phyloP scores from a whole-genome alignment of 2,113 vertebrate species.

The Rallus limicola region DNA sequence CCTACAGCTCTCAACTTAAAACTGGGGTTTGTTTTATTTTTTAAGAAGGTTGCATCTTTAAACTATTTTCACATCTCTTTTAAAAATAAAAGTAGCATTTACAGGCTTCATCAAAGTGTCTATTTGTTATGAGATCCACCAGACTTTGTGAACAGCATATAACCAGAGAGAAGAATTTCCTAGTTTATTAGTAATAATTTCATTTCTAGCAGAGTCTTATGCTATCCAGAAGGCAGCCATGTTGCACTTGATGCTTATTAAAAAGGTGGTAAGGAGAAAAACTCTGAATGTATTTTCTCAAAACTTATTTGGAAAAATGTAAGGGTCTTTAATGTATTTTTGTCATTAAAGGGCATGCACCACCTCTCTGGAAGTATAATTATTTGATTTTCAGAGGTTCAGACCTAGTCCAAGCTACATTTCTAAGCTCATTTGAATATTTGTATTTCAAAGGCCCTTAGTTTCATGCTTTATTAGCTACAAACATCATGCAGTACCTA shows the following conservation, averaged over 20 bases:
- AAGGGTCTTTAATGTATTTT: slow-evolving; percentile 35
- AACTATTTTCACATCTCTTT: background rate
- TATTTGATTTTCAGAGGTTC: slow-evolving; percentile 6
- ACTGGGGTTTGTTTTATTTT: background rate
- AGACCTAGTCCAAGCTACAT: background rate
- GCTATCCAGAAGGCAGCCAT: background rate
- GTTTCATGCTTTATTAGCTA: background rate
- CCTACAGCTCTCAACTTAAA: background rate
- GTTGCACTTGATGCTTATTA: background rate
- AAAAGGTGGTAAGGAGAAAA: background rate
- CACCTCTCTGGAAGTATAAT: background rate
- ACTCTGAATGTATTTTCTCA: background rate
- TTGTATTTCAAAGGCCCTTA: slow-evolving; percentile 10
- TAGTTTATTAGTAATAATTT: slow-evolving; percentile 30
- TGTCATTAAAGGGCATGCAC: background rate
- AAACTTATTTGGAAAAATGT: slow-evolving; percentile 20
- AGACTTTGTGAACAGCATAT: background rate
- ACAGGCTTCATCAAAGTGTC: background rate
- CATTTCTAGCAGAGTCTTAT: slow-evolving; percentile 27
- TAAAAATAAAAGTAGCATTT: background rate
- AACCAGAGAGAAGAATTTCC: background rate
- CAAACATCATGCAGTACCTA: background rate
- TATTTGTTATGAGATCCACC: background rate
- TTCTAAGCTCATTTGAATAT: background rate
- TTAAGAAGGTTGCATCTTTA: background rate